These are phyloP conservation scores for Colletes gigas DNA, from an alignment of 1,140 invertebrate species.

Conservation along the genomic window DNA sequence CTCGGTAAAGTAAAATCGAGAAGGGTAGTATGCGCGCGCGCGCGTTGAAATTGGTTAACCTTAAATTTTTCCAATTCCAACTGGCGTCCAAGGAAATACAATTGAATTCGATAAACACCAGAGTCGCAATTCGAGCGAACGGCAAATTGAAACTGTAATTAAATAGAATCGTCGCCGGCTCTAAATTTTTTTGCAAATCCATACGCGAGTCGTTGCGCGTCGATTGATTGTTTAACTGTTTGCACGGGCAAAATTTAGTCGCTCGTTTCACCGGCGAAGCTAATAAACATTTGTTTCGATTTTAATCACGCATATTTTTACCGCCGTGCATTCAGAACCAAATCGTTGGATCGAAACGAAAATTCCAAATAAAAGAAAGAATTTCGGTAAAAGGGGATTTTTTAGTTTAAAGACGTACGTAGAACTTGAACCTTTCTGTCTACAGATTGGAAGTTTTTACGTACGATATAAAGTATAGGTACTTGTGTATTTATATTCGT, in stretches of 20 bases:
- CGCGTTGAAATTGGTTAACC: neutral
- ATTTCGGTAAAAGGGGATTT: no score
- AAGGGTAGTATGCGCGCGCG: no score
- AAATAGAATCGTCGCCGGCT: conserved; percentile 14
- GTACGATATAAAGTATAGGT: no score
- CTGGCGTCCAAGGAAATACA: conserved; percentile 13
- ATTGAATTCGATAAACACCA: conserved; percentile 28
- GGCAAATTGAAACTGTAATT: conserved; percentile 40
- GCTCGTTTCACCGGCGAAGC: neutral
- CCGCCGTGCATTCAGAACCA: neutral
- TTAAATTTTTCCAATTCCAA: conserved; percentile 8
- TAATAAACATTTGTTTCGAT: neutral
- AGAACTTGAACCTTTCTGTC: no score
- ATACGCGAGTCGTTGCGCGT: neutral
- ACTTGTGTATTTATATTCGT: no score
- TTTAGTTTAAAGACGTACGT: no score
- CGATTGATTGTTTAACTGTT: conserved; percentile 40
- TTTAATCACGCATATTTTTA: neutral
- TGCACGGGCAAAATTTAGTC: conserved; percentile 3
- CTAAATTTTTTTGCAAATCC: conserved; percentile 1
- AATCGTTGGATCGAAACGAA: no score
- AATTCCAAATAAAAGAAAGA: no score
- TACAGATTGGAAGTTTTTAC: no score
- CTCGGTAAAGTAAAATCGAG: no score
- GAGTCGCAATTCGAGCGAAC: neutral